phyloP scores from a whole-genome alignment of 2,113 vertebrate species.

The Pseudolaguvia tuberculata region DNA sequence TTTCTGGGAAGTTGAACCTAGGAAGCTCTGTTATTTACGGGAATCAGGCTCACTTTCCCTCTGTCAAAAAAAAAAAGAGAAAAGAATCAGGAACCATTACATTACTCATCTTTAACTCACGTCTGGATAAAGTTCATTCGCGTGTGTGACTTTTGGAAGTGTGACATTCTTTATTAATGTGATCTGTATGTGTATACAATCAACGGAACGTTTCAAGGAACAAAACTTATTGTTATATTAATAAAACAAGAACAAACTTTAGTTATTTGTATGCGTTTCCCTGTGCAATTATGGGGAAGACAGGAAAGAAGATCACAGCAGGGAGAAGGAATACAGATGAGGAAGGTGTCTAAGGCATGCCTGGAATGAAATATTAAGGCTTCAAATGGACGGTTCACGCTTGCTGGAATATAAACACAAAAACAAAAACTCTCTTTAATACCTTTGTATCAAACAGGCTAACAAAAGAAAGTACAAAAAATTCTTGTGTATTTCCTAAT shows the following conservation, averaged over 20 bases:
- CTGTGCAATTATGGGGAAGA: background rate
- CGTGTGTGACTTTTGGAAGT: background rate
- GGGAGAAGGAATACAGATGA: background rate
- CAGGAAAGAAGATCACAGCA: background rate
- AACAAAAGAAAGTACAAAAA: background rate
- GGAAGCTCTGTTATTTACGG: background rate
- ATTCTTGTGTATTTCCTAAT: background rate
- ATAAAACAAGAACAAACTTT: background rate
- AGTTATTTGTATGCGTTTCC: background rate
- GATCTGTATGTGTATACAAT: background rate
- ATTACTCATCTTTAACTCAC: background rate
- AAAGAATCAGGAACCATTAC: background rate
- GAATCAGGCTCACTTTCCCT: background rate
- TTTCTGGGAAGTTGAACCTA: background rate
- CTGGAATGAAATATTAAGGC: slow-evolving; percentile 48
- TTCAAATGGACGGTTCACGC: too few species aligned
- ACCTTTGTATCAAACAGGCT: background rate
- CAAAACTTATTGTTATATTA: background rate
- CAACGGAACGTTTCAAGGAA: background rate
- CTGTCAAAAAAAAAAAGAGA: background rate
- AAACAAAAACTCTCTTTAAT: background rate
- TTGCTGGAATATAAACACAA: background rate
- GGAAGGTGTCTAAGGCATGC: slow-evolving; percentile 34
- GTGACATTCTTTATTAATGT: too few species aligned
- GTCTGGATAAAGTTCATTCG: background rate